Evolutionary conservation across 2,888 invertebrate genomes (phyloP), one percentile per base, ranked within the genome.

Genomic region (Euplexia lucipara): DNA sequence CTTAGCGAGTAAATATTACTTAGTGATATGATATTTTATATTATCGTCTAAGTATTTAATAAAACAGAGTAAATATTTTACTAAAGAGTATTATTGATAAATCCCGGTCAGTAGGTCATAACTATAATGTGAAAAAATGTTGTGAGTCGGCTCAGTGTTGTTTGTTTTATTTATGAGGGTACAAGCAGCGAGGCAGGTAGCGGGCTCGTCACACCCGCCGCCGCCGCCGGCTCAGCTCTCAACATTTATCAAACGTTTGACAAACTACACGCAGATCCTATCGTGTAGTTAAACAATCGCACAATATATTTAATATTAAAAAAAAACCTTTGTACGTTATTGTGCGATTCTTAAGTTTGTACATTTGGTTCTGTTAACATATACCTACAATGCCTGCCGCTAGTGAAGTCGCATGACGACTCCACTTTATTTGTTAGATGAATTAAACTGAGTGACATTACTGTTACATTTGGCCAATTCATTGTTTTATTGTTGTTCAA

Each of bases 11-110:
- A 90, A 88, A 88, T 89, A 89, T 88, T 90, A 90, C 90, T 89
- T 92, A 92, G 92, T 89, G 85, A 86, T 92, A 90, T 91, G 90
- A 91, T 92, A 90, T 92, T 93, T 93, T 93, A 92, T 93, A 92
- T 91, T 92, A 91, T 89, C 88, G 87, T 89, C 89, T 92, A 92
- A 92, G 92, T 92, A 92, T 92, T 91, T 92, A 92, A 87, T 92
- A 92, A 93, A 93, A 89, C 89, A 92, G 92, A 93, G 92, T 92
- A 91, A 91, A 92, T 93, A 92, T 93, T 93, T 93, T 92, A 91
- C 78, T 81, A 85, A 79, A 86, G 90, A 89, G 88, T 93, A 90
- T 93, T 89, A 90, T 93, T 92, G 85, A 81, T 85, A 81, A 84
- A 84, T 86, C 91, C 92, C 88, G 90, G 90, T 88, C 84, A 85